Percentiles rank a stretch among this genome's conserved stretches.
Conservation (phyloP, 64 coral and sea anemone species). For the Anthopleura sola region DNA sequence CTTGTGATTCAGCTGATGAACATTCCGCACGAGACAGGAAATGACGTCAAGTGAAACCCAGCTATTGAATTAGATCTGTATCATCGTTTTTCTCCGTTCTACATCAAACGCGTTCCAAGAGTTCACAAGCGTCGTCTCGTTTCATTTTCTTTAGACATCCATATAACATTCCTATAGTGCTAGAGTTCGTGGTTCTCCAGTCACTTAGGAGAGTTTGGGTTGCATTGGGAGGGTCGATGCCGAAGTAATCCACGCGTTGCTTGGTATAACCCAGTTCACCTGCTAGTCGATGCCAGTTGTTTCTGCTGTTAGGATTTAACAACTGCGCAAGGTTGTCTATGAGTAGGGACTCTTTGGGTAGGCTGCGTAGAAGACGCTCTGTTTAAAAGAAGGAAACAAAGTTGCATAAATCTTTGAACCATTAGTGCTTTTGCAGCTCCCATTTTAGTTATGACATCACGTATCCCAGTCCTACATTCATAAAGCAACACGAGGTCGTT, state of each 20-base stretch:
- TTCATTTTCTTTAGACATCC: background rate
- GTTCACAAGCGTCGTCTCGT: constrained; percentile 25
- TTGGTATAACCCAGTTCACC: constrained; percentile 19
- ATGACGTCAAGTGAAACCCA: too few relatives aligned
- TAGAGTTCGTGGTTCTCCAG: constrained; percentile 31
- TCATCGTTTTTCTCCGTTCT: too few relatives aligned
- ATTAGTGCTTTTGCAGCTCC: too few relatives aligned
- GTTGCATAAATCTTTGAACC: background rate
- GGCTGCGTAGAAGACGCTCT: constrained; percentile 15
- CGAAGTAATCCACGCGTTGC: background rate
- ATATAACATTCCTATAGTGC: constrained; percentile 31
- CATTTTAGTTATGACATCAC: too few relatives aligned
- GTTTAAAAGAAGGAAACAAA: background rate
- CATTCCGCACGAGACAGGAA: too few relatives aligned
- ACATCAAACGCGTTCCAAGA: background rate
- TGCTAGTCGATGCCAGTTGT: constrained; percentile 35
- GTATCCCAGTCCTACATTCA: background rate
- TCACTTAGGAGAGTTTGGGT: constrained; percentile 19
- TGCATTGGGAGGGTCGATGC: background rate
- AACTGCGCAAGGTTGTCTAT: background rate
- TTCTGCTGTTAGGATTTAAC: constrained; percentile 16
- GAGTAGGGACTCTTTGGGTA: background rate
- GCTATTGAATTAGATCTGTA: too few relatives aligned
- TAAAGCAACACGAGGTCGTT: background rate
- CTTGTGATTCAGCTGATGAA: too few relatives aligned